Conservation (phyloP, 2,888 invertebrate genomes). For the Conchocele bisecta region DNA sequence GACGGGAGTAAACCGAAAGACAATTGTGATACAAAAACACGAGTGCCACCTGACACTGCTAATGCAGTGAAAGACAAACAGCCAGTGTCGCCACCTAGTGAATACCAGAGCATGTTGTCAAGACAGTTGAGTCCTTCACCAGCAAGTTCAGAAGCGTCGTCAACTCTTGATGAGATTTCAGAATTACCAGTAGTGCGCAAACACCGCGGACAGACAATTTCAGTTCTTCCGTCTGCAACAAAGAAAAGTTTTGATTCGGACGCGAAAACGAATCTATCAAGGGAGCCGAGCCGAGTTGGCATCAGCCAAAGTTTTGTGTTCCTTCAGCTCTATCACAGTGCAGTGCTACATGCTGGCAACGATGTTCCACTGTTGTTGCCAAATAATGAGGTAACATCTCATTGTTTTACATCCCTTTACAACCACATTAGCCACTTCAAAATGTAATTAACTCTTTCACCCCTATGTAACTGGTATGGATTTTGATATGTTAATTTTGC, state of each 20-base stretch:
- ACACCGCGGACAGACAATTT: constrained; percentile 73
- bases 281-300: constrained; percentile 83
- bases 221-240: constrained; percentile 55
- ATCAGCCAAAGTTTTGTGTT: constrained; percentile 95
- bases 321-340: constrained; percentile 92
- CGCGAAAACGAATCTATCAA: constrained; percentile 83
- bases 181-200: constrained; percentile 62
- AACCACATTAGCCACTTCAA: too few relatives aligned
- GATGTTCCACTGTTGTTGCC: constrained; percentile 88
- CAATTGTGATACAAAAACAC: too few relatives aligned
- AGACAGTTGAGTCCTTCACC: constrained; percentile 58
- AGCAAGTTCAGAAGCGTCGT: constrained; percentile 64
- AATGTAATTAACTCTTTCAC: too few relatives aligned
- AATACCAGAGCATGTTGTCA: constrained; percentile 44
- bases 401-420: too few relatives aligned
- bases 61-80: not conserved
- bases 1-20: too few relatives aligned
- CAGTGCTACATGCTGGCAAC: constrained; percentile 61
- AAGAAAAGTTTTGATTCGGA: constrained; percentile 20
- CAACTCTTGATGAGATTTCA: constrained; percentile 67
- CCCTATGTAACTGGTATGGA: too few relatives aligned
- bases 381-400: constrained; percentile 84
- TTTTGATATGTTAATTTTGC: too few relatives aligned
- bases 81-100: not conserved
- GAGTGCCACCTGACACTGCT: too few relatives aligned